Percentiles rank a stretch among this genome's conserved stretches.
Evolutionary conservation across 2,113 vertebrate genomes (phyloP).

Genomic region (Thunnus thynnus): DNA sequence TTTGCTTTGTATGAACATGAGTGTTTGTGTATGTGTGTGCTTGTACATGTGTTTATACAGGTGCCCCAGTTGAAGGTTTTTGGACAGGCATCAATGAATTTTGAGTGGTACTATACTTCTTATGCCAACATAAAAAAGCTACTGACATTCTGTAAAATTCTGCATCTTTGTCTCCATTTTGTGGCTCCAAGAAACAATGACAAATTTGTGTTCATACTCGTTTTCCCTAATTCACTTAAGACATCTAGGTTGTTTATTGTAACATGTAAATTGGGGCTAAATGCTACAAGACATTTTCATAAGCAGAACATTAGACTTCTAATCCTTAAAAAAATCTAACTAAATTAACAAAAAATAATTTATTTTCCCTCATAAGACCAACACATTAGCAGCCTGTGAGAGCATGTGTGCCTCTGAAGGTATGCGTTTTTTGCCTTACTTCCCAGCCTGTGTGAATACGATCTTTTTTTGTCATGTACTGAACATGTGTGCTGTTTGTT

Average conservation of each 20-base stretch:
- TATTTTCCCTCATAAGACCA: not conserved
- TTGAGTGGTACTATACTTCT: not conserved
- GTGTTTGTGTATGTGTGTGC: not conserved
- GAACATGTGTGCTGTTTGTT: not conserved
- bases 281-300: too few relatives aligned
- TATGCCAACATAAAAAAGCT: too few relatives aligned
- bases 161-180: too few relatives aligned
- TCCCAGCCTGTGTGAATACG: not conserved
- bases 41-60: too few relatives aligned
- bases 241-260: too few relatives aligned
- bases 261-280: too few relatives aligned
- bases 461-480: not conserved
- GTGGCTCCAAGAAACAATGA: too few relatives aligned
- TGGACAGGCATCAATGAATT: not conserved
- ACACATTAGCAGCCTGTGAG: not conserved
- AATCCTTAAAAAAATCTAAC: not conserved
- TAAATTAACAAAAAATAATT: not conserved
- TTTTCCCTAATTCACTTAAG: too few relatives aligned
- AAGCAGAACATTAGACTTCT: not conserved
- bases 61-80: not conserved
- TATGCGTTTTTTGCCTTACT: not conserved
- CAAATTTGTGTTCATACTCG: too few relatives aligned
- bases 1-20: constrained; percentile 4
- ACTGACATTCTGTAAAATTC: too few relatives aligned
- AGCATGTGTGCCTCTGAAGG: not conserved